Evolutionary conservation across 2,797 vertebrate species (phyloP).

Genomic region (Salarias fasciatus): DNA sequence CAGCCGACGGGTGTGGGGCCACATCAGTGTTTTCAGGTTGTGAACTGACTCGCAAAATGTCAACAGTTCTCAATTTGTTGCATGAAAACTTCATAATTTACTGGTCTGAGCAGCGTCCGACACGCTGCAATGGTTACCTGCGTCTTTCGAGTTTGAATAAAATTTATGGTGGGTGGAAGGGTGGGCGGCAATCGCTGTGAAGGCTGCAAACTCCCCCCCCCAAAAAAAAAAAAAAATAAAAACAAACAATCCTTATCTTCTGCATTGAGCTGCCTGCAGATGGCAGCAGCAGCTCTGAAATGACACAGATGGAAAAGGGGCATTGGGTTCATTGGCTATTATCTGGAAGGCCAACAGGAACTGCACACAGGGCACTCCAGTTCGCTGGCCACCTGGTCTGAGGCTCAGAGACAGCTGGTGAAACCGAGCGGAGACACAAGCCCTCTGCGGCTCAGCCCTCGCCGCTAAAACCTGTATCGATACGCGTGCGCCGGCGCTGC

Average conservation of each 20-base stretch:
- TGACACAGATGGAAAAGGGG: conserved; percentile 71
- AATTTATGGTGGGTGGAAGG: too few species aligned
- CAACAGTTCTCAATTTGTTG: too few species aligned
- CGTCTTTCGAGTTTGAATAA: too few species aligned
- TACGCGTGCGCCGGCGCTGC: conserved; percentile 19
- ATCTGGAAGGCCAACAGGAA: conserved; percentile 85
- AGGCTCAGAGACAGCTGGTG: conserved; percentile 86
- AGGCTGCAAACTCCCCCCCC: too few species aligned
- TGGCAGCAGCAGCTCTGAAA: conserved; percentile 60
- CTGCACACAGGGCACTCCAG: conserved; percentile 83
- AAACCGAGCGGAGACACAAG: conserved; percentile 71
- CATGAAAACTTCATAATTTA: too few species aligned
- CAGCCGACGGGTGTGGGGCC: too few species aligned
- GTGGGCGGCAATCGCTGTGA: too few species aligned
- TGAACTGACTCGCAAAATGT: too few species aligned
- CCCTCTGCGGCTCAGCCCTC: conserved; percentile 52
- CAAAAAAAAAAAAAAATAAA: not conserved
- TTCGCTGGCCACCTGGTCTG: conserved; percentile 85
- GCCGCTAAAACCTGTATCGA: conserved; percentile 61
- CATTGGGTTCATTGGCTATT: conserved; percentile 85
- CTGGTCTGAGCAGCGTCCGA: too few species aligned
- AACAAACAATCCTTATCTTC: conserved; percentile 30
- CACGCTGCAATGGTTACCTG: too few species aligned
- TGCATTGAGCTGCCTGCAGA: conserved; percentile 68
- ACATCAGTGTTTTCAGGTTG: too few species aligned